Evolutionary conservation across 2,113 vertebrate genomes (phyloP).

Genomic region (Sander vitreus): DNA sequence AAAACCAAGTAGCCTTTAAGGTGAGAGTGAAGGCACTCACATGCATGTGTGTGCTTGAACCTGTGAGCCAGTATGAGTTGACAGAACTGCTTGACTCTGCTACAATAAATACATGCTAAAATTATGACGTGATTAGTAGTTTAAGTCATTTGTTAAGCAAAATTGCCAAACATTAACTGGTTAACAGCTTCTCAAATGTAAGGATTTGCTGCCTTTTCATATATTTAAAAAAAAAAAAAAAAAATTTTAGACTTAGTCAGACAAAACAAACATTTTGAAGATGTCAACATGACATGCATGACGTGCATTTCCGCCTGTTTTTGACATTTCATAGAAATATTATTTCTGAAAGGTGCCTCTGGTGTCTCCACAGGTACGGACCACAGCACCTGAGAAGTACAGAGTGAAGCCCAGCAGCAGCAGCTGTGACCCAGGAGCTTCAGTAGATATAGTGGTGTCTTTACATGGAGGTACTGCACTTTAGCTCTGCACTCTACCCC

Average conservation of each 20-base stretch:
- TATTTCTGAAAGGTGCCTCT: neutral
- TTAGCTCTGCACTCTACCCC: constrained; percentile 11
- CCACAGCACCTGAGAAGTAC: constrained; percentile 98
- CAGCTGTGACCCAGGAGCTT: constrained; percentile 92
- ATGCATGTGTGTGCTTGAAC: neutral
- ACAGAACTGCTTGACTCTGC: neutral
- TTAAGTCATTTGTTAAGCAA: neutral
- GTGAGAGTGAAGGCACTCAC: constrained; percentile 77
- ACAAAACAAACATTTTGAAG: neutral
- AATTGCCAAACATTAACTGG: neutral
- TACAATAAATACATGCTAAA: neutral
- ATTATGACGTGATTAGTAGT: neutral
- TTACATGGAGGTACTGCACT: constrained; percentile 91
- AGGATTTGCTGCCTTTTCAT: constrained; percentile 2
- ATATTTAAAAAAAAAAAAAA: no score
- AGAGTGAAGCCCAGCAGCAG: constrained; percentile 98
- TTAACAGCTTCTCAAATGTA: neutral
- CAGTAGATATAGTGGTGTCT: constrained; percentile 93
- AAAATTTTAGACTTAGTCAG: neutral
- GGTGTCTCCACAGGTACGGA: constrained; percentile 89
- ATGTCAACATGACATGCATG: neutral
- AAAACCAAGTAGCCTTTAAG: constrained; percentile 98
- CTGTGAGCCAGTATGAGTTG: neutral
- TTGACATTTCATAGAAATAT: neutral
- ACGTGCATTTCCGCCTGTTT: neutral